Conservation (phyloP, 2,888 invertebrate genomes). For the Melikaiella ostensackeni region DNA sequence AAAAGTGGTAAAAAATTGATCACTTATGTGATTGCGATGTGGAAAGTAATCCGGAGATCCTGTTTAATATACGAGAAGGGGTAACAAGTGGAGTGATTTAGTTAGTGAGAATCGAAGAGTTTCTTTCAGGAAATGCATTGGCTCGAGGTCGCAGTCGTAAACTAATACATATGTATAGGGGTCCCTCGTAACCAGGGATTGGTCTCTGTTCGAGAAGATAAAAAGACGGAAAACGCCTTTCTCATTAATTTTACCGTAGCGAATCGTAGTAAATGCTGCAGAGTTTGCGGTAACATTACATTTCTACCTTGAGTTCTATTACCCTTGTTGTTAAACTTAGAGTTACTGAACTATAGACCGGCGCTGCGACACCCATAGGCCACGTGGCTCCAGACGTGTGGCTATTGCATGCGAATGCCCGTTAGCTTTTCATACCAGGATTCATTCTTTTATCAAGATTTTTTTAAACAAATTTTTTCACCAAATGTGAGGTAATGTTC, state of each 20-base stretch:
- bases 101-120: conserved; percentile 21
- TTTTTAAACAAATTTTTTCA: neutral
- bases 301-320: conserved; percentile 67
- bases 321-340: conserved; percentile 76
- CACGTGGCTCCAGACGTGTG: conserved; percentile 75
- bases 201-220: conserved; percentile 43
- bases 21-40: conserved; percentile 23
- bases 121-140: conserved; percentile 17
- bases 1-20: neutral
- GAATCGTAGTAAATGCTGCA: conserved; percentile 50
- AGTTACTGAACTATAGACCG: conserved; percentile 75
- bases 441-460: neutral
- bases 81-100: conserved; percentile 10
- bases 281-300: conserved; percentile 58
- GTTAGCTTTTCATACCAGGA: conserved; percentile 20
- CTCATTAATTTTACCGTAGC: conserved; percentile 60
- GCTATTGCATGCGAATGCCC: conserved; percentile 61
- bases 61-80: conserved; percentile 24
- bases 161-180: conserved; percentile 46
- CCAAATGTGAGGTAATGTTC: no score
- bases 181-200: conserved; percentile 43
- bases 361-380: conserved; percentile 68
- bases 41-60: neutral
- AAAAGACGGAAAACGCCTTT: conserved; percentile 44
- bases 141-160: conserved; percentile 32